Evolutionary conservation across 2,113 vertebrate species (phyloP).

Genomic region (Porphyrio hochstetteri): DNA sequence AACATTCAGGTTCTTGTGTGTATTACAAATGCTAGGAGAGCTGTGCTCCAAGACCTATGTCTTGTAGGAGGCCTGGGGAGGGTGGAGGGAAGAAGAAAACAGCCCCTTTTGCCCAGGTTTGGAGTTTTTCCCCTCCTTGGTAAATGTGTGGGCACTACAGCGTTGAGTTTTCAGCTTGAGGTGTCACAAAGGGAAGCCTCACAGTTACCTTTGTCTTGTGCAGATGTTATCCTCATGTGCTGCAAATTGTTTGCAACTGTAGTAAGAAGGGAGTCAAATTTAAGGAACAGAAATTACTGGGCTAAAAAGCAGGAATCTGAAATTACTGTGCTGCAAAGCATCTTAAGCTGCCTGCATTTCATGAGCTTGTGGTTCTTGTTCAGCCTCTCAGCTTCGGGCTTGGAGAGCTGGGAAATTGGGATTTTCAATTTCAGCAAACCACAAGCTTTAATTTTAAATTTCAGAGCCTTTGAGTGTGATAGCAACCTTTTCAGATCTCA

Average conservation of each 20-base stretch:
- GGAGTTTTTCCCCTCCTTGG: not conserved
- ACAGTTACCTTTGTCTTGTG: not conserved
- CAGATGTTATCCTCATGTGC: accelerated
- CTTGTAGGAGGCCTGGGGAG: not conserved
- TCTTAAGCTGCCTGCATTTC: accelerated
- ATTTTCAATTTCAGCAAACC: not conserved
- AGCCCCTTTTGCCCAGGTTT: not conserved
- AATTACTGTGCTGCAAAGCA: accelerated
- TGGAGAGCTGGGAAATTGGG: not conserved
- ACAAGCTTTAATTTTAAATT: not conserved
- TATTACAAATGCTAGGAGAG: not conserved
- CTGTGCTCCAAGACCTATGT: not conserved
- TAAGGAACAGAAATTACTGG: not conserved
- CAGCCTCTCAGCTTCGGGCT: not conserved
- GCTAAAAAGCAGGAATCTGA: not conserved
- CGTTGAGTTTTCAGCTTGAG: not conserved
- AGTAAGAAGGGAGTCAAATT: not conserved
- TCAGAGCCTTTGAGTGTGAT: not conserved
- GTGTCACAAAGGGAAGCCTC: not conserved
- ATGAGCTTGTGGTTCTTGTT: not conserved
- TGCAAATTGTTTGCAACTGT: not conserved
- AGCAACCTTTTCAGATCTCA: not conserved
- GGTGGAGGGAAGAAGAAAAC: not conserved
- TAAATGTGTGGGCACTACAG: not conserved
- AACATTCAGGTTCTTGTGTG: not conserved